Conservation (phyloP, 2,797 vertebrate genomes). For the Microctenopoma lineatum region DNA sequence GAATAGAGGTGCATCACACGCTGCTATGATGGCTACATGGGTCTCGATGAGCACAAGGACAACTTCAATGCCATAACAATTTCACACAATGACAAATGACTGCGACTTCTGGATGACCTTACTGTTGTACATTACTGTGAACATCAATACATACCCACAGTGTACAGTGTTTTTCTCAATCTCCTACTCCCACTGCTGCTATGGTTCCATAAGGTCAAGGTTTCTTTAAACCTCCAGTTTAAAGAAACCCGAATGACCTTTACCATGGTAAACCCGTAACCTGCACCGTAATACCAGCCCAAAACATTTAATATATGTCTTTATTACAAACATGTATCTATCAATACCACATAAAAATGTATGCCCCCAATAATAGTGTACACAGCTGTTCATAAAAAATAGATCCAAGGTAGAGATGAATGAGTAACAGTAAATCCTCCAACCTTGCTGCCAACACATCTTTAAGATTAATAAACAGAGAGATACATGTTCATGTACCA, state of each 20-base stretch:
- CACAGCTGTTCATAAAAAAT: constrained; percentile 4
- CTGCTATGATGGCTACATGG: neutral
- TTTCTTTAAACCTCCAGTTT: constrained; percentile 3
- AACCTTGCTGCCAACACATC: constrained; percentile 20
- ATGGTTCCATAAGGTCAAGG: constrained; percentile 43
- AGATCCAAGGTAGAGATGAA: neutral
- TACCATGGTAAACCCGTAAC: constrained; percentile 41
- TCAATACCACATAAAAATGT: constrained; percentile 14
- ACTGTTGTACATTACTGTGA: constrained; percentile 18
- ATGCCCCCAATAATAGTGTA: constrained; percentile 1
- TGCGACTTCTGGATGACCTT: constrained; percentile 18
- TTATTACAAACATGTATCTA: constrained; percentile 21
- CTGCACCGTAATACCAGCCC: constrained; percentile 19
- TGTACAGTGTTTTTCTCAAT: constrained; percentile 19
- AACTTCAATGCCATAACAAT: constrained; percentile 32
- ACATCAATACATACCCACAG: constrained; percentile 13
- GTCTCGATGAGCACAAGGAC: constrained; percentile 36
- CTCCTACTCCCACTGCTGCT: neutral
- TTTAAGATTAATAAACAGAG: constrained; percentile 10
- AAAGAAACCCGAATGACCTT: constrained; percentile 18
- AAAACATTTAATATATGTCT: constrained; percentile 26
- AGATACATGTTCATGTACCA: neutral
- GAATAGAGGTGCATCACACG: neutral
- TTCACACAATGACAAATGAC: constrained; percentile 30
- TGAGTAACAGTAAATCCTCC: constrained; percentile 34